Conservation (phyloP, 2,113 vertebrate species). For the Carassius carassius region DNA sequence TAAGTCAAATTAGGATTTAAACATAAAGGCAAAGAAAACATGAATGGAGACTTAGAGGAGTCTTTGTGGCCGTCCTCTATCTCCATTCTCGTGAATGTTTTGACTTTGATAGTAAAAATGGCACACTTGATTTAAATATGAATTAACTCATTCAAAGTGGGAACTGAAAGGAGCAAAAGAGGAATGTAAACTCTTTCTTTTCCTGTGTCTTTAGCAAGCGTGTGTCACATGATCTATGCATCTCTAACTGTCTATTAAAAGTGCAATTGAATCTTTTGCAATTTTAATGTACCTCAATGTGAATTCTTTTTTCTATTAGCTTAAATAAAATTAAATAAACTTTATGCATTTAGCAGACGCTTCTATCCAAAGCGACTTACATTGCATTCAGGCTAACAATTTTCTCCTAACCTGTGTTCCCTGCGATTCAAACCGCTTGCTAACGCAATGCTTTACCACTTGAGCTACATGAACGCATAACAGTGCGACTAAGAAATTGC, state of each 20-base stretch:
- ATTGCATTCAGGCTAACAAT: no score
- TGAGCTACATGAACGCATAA: no score
- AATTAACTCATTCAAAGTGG: neutral
- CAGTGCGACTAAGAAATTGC: neutral
- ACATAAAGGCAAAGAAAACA: no score
- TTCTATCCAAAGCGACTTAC: no score
- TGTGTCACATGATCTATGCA: neutral
- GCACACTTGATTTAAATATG: conserved; percentile 5
- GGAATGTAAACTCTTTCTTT: neutral
- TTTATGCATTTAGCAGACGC: no score
- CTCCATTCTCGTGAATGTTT: neutral
- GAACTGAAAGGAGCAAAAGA: conserved; percentile 25
- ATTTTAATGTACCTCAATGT: neutral
- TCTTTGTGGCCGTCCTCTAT: no score
- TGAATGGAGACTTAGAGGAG: no score
- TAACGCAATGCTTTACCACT: no score
- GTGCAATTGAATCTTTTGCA: neutral
- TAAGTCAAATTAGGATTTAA: no score
- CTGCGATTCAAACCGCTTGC: no score
- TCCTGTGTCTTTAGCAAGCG: neutral
- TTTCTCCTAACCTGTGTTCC: no score
- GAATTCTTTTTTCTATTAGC: neutral
- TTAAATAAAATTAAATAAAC: no score
- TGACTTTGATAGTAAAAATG: neutral
- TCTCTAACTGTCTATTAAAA: neutral